Percentiles rank a stretch among this genome's conserved stretches.
phyloP scores from a whole-genome alignment of 2,113 vertebrate genomes.

The Vanacampus margaritifer region DNA sequence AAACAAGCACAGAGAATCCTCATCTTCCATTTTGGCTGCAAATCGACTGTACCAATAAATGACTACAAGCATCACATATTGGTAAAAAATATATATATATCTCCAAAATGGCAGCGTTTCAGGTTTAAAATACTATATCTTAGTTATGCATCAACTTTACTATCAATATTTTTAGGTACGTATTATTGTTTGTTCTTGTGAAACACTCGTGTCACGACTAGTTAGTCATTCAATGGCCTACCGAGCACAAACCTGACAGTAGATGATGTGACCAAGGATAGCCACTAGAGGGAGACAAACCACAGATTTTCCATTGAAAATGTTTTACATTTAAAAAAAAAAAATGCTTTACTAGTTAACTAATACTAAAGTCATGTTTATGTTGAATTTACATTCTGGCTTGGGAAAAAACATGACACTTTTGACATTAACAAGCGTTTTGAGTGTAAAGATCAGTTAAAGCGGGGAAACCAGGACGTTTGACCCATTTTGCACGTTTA shows the following conservation, averaged over 20 bases:
- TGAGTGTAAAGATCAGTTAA: not conserved
- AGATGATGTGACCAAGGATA: not conserved
- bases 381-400: not conserved
- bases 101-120: not conserved
- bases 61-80: too few species aligned
- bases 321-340: not conserved
- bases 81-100: not conserved
- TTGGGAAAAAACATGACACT: not conserved
- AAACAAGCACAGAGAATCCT: not conserved
- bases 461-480: not conserved
- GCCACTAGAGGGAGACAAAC: not conserved
- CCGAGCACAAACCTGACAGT: not conserved
- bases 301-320: not conserved
- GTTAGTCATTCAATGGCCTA: not conserved
- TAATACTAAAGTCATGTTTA: not conserved
- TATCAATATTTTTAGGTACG: not conserved
- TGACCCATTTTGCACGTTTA: not conserved
- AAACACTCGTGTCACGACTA: not conserved
- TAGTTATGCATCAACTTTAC: not conserved
- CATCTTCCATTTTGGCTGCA: not conserved
- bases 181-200: not conserved
- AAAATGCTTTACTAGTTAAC: not conserved
- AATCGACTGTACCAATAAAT: not conserved
- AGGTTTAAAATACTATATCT: not conserved
- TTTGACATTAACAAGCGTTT: not conserved